Evolutionary conservation across 2,888 invertebrate genomes (phyloP), one percentile per base, ranked within the genome.

Genomic region (Zonitis immaculata): DNA sequence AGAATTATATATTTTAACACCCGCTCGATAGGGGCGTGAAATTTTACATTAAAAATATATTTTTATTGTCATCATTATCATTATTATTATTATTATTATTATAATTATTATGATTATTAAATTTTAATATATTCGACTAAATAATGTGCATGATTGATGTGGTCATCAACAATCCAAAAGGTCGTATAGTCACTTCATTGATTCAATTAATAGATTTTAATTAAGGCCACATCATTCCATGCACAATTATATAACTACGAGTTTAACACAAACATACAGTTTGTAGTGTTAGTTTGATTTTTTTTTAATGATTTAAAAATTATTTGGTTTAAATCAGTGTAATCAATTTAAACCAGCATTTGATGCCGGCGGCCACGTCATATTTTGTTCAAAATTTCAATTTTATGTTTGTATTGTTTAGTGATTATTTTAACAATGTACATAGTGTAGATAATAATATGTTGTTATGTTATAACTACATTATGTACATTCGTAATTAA

Each of bases 101-200:
- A n/a, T n/a, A n/a, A n/a, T n/a, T n/a, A n/a, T n/a, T n/a, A n/a
- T n/a, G n/a, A n/a, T n/a, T n/a, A n/a, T n/a, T n/a, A n/a, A n/a
- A n/a, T n/a, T n/a, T n/a, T n/a, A n/a, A n/a, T 71, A 67, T 68
- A 66, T 65, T 65, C 68, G 72, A 71, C 72, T 72, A 70, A 68
- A 70, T 67, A 68, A 68, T 71, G 72, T 72, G 69, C 69, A 69
- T 70, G 66, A 67, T 65, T 67, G 69, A 67, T 70, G 69, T 66
- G 64, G 66, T 59, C 64, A 32, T 14, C 63, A n/a, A n/a, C n/a
- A n/a, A n/a, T n/a, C n/a, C n/a, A n/a, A n/a, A n/a, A n/a, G n/a
- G n/a, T n/a, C n/a, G n/a, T n/a, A n/a, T n/a, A n/a, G n/a, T n/a
- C n/a, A n/a, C n/a, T n/a, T n/a, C n/a, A n/a, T n/a, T n/a, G n/a